Evolutionary conservation across 1,140 invertebrate species (phyloP).

Genomic region (Argopecten irradians): DNA sequence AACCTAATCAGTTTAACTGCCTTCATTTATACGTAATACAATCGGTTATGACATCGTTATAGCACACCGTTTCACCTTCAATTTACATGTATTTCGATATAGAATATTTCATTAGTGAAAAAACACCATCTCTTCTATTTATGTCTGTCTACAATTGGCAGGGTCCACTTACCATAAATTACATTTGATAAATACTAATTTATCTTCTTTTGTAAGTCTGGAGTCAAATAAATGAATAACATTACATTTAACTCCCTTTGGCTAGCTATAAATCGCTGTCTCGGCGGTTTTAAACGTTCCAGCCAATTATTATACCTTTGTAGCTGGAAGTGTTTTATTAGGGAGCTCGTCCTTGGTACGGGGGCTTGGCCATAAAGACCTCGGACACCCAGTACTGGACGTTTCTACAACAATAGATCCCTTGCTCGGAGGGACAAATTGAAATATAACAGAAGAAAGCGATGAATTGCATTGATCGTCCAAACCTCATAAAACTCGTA

Average conservation of each 20-base stretch:
- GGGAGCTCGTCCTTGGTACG: neutral
- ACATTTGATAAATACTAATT: neutral
- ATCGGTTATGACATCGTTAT: neutral
- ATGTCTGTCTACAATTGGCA: neutral
- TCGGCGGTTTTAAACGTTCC: neutral
- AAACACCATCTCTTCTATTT: neutral
- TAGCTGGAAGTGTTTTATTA: neutral
- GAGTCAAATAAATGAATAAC: neutral
- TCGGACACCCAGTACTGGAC: neutral
- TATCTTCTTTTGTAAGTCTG: neutral
- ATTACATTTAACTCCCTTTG: neutral
- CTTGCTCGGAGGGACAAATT: slow-evolving; percentile 10
- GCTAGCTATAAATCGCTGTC: neutral
- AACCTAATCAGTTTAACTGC: neutral
- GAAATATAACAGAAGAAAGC: slow-evolving; percentile 11
- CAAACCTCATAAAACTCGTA: neutral
- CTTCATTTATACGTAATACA: neutral
- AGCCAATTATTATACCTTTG: slow-evolving; percentile 1
- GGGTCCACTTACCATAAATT: neutral
- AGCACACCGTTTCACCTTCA: neutral
- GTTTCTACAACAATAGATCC: neutral
- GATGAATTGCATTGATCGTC: slow-evolving; percentile 8
- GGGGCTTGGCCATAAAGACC: neutral
- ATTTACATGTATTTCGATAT: neutral
- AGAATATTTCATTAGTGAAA: neutral